phyloP scores from a whole-genome alignment of 2,888 invertebrate genomes.

The Microctonus aethiopoides region DNA sequence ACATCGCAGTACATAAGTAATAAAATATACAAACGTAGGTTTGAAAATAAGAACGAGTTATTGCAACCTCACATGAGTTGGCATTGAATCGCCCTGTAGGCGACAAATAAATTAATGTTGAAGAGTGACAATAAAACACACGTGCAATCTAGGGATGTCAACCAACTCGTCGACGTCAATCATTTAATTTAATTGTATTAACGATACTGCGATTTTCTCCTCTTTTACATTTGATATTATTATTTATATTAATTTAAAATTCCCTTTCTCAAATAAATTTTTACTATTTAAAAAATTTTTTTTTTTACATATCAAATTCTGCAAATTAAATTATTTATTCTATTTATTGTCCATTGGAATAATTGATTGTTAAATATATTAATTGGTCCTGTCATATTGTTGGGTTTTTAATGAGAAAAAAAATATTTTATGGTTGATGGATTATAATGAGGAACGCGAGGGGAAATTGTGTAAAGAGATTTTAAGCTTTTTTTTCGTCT shows the following conservation, averaged over 20 bases:
- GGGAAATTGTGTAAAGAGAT: background rate
- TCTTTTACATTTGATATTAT: slow-evolving; percentile 17
- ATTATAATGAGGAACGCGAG: too few relatives aligned
- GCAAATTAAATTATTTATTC: too few relatives aligned
- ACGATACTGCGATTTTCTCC: slow-evolving; percentile 53
- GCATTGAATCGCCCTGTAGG: background rate
- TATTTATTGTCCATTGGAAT: too few relatives aligned
- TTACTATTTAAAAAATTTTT: too few relatives aligned
- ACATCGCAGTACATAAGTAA: slow-evolving; percentile 24
- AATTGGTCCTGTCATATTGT: too few relatives aligned
- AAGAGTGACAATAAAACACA: slow-evolving; percentile 21
- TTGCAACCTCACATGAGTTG: background rate
- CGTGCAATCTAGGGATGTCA: slow-evolving; percentile 38
- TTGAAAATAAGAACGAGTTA: slow-evolving; percentile 21
- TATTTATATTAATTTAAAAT: too few relatives aligned
- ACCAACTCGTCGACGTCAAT: slow-evolving; percentile 42
- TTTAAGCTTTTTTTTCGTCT: slow-evolving; percentile 7
- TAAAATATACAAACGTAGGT: background rate
- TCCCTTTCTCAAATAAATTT: too few relatives aligned
- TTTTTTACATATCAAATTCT: too few relatives aligned
- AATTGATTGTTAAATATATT: too few relatives aligned
- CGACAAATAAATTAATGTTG: background rate
- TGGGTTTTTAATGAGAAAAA: background rate
- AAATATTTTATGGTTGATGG: too few relatives aligned
- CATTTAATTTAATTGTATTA: slow-evolving; percentile 54